Conservation (phyloP, 2,888 invertebrate species). For the Ochropleura plecta region DNA sequence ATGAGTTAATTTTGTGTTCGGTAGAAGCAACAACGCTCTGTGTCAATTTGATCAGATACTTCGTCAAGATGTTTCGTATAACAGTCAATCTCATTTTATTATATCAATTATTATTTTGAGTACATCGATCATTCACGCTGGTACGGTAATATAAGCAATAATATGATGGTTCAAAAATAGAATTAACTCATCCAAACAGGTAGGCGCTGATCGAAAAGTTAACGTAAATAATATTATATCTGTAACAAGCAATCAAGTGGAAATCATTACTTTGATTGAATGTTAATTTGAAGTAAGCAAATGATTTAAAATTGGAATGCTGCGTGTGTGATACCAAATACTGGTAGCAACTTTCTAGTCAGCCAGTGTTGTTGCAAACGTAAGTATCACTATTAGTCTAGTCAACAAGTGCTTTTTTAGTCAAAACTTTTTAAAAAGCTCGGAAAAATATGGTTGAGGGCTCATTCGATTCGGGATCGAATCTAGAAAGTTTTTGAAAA, state of each 20-base stretch:
- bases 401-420: too few relatives aligned
- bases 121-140: not conserved
- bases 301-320: slow-evolving; percentile 43
- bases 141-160: not conserved
- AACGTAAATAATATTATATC: not conserved
- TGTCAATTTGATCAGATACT: not conserved
- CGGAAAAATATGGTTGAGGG: too few relatives aligned
- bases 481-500: too few relatives aligned
- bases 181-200: not conserved
- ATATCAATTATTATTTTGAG: not conserved
- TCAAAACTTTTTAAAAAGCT: too few relatives aligned
- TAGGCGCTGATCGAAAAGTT: not conserved
- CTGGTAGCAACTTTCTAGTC: slow-evolving; percentile 45
- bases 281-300: not conserved
- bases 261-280: not conserved
- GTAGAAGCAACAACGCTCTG: not conserved
- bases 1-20: not conserved
- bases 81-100: not conserved
- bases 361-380: slow-evolving; percentile 20
- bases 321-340: slow-evolving; percentile 44
- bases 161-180: not conserved
- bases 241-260: slow-evolving; percentile 3
- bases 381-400: slow-evolving; percentile 7
- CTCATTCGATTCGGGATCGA: too few relatives aligned
- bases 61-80: not conserved